phyloP scores from a whole-genome alignment of 2,888 invertebrate genomes.

The Pemphredon lugubris region DNA sequence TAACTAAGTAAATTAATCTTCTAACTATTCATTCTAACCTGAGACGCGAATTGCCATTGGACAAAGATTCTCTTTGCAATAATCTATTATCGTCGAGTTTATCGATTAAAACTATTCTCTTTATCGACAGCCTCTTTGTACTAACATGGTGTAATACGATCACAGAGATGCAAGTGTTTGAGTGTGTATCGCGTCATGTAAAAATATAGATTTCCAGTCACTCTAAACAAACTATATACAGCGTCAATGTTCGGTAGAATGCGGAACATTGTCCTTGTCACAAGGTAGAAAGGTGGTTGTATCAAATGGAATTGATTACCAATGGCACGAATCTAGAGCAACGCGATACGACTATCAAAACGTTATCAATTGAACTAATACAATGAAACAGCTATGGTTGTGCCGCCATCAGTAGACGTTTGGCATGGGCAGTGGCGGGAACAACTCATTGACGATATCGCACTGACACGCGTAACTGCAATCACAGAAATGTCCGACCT shows the following conservation, averaged over 20 bases:
- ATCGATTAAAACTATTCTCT: no score
- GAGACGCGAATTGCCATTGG: constrained; percentile 20
- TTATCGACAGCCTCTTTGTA: no score
- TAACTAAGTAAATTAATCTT: constrained; percentile 6
- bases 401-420: constrained; percentile 71
- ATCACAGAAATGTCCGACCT: constrained; percentile 83
- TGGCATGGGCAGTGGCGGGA: constrained; percentile 85
- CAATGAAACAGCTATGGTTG: constrained; percentile 66
- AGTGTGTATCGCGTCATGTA: neutral
- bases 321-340: constrained; percentile 37
- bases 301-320: constrained; percentile 19
- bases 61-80: neutral
- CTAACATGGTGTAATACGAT: neutral
- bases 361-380: constrained; percentile 44
- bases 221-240: neutral
- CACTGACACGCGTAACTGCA: constrained; percentile 96
- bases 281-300: constrained; percentile 18
- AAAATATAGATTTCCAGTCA: neutral
- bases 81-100: neutral
- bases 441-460: constrained; percentile 95
- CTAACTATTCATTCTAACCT: no score
- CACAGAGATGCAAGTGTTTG: no score
- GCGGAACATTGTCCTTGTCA: constrained; percentile 8
- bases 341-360: constrained; percentile 30
- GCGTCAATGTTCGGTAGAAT: neutral